Percentiles rank a stretch among this genome's conserved stretches.
Evolutionary conservation across 2,888 invertebrate genomes (phyloP).

Genomic region (Pseudanteris insignis): DNA sequence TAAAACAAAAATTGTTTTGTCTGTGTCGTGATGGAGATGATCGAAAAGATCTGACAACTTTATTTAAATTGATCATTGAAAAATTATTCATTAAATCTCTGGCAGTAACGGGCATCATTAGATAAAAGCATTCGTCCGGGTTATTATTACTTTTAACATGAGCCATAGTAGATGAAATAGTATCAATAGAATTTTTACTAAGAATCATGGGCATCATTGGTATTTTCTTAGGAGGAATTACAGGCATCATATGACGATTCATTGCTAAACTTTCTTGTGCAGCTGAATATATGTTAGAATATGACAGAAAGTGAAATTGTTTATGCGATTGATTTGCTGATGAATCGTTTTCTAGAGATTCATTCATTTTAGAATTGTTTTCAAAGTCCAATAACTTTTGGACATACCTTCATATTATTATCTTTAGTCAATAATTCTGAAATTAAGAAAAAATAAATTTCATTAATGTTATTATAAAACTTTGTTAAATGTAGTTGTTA

Average conservation of each 20-base stretch:
- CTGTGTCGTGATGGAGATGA: too few relatives aligned
- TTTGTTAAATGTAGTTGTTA: too few relatives aligned
- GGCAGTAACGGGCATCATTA: constrained; percentile 16
- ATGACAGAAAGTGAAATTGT: not conserved
- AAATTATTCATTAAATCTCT: constrained; percentile 9
- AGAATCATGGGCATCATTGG: constrained; percentile 16
- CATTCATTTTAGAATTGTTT: constrained; percentile 1
- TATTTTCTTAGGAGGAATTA: not conserved
- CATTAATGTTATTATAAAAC: too few relatives aligned
- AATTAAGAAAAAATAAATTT: too few relatives aligned
- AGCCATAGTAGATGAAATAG: not conserved
- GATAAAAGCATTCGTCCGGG: constrained; percentile 13
- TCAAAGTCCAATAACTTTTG: constrained; percentile 15
- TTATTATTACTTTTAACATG: constrained; percentile 9
- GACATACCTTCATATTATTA: too few relatives aligned
- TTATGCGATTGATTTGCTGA: not conserved
- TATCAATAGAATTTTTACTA: not conserved
- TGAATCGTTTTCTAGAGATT: not conserved
- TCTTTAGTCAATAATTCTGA: too few relatives aligned
- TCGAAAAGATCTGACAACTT: not conserved
- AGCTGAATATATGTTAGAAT: not conserved
- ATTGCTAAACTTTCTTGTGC: not conserved
- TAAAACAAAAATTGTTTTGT: too few relatives aligned
- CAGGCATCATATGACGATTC: not conserved
- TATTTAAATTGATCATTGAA: not conserved